Conservation (phyloP, 2,888 invertebrate genomes). For the Rhagophthalmus giganteus region DNA sequence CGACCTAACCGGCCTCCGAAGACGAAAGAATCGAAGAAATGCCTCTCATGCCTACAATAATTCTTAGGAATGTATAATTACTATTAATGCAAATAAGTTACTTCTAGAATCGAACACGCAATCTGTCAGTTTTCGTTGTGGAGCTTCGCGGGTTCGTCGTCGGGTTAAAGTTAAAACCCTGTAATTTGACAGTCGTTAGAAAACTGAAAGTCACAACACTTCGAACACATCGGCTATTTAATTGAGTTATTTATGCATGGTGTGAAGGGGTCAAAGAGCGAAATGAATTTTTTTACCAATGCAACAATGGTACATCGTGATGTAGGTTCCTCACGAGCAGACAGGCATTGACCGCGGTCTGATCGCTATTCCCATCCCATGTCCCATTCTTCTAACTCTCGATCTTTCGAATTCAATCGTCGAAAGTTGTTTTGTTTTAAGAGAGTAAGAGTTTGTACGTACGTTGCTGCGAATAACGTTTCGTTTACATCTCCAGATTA, state of each 20-base stretch:
- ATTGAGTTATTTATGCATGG: constrained; percentile 36
- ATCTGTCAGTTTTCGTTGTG: constrained; percentile 1
- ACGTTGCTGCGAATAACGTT: background rate
- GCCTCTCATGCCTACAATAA: no score
- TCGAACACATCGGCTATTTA: constrained; percentile 20
- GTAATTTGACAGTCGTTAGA: constrained; percentile 17
- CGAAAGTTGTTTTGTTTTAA: background rate
- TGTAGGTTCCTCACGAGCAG: constrained; percentile 45
- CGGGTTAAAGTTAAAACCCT: constrained; percentile 9
- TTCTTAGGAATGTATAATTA: background rate
- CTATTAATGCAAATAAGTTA: background rate
- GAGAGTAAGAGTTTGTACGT: background rate
- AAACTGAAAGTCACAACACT: constrained; percentile 22
- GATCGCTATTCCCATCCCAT: constrained; percentile 11
- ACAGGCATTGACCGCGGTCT: constrained; percentile 44
- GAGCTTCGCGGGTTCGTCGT: constrained; percentile 12
- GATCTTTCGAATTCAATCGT: constrained; percentile 6
- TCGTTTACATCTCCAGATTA: background rate
- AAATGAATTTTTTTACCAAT: constrained; percentile 34
- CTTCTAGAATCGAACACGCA: background rate
- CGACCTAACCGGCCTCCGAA: background rate
- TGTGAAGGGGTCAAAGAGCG: constrained; percentile 41
- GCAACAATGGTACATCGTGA: constrained; percentile 40
- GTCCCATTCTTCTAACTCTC: constrained; percentile 3
- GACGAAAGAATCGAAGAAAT: background rate